Evolutionary conservation across 2,888 invertebrate genomes (phyloP), one percentile per base, ranked within the genome.

Genomic region (Caenorhabditis japonica): DNA sequence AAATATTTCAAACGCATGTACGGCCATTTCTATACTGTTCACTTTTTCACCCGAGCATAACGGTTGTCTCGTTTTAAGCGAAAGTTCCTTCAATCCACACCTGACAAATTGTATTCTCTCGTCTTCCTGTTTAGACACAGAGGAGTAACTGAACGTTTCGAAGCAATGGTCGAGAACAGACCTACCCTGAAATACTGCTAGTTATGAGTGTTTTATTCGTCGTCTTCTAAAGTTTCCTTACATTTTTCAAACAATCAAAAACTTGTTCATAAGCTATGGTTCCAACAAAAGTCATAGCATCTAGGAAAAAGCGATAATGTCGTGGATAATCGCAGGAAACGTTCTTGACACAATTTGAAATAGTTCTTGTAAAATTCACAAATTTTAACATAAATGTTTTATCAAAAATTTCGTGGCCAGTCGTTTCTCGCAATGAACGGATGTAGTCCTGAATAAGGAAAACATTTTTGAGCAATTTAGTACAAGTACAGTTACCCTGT

Each of bases 391-490:
- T 46, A 27, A 27, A 46, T 3, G 10, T n/a, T 25, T 4, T 12
- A 46, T 46, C 15, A 2, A n/a, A 4, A 25, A 46, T 46, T 10
- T 46, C 44, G 1, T n/a, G 2, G 3, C 44, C 44, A 8, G 44
- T 46, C 4, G n/a, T 15, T 8, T 46, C 27, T 8, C 15, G 2
- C 27, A 46, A 19, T 4, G 27, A n/a, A 2, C 27, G 2, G 13
- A 46, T 27, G 27, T 27, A 46, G 2, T 3, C n/a, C 44, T 46
- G n/a, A n/a, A n/a, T n/a, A n/a, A n/a, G n/a, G 44, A 43, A 43
- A 39, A 12, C 38, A 4, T n/a, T 39, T 10, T 39, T 39, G n/a
- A n/a, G n/a, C 39, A 17, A 39, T 15, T 10, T 17, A 15, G 17
- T n/a, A n/a, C n/a, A n/a, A n/a, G n/a, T n/a, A n/a, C n/a, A n/a